phyloP scores from a whole-genome alignment of 2,113 vertebrate species.

The Chionodraco myersi region DNA sequence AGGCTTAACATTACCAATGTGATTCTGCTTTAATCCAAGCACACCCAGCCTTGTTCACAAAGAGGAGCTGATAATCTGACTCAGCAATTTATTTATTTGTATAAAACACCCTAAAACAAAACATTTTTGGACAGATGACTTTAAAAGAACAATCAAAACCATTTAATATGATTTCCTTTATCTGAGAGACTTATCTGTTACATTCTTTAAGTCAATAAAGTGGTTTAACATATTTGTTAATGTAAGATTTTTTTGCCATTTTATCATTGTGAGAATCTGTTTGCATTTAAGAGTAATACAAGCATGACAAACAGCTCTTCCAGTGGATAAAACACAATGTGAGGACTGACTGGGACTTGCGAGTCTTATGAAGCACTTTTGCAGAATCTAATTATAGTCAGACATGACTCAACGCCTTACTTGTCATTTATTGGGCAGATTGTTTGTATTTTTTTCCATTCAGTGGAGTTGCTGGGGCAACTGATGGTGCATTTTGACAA shows the following conservation, averaged over 20 bases:
- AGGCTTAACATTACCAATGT: no score
- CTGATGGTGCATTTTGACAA: slow-evolving; percentile 37
- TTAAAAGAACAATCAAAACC: background rate
- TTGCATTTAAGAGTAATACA: no score
- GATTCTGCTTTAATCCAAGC: no score
- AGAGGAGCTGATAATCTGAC: no score
- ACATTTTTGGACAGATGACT: background rate
- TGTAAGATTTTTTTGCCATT: background rate
- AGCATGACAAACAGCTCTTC: no score
- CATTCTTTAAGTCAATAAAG: background rate
- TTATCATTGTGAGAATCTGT: background rate
- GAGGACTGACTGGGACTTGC: slow-evolving; percentile 27
- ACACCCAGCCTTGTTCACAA: no score
- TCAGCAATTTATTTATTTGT: background rate
- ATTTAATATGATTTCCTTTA: background rate
- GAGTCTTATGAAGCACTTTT: slow-evolving; percentile 74
- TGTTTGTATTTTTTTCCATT: slow-evolving; percentile 60
- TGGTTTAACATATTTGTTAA: background rate
- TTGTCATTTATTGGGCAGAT: slow-evolving; percentile 47
- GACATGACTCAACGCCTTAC: slow-evolving; percentile 74
- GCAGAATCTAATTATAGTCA: slow-evolving; percentile 78
- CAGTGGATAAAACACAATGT: slow-evolving; percentile 27
- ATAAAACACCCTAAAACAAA: background rate
- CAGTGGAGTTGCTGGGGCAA: slow-evolving; percentile 54
- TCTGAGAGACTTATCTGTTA: background rate